These are phyloP conservation scores for Sphenopsis melanotis DNA, from an alignment of 2,797 vertebrate species.

Conservation along the genomic window DNA sequence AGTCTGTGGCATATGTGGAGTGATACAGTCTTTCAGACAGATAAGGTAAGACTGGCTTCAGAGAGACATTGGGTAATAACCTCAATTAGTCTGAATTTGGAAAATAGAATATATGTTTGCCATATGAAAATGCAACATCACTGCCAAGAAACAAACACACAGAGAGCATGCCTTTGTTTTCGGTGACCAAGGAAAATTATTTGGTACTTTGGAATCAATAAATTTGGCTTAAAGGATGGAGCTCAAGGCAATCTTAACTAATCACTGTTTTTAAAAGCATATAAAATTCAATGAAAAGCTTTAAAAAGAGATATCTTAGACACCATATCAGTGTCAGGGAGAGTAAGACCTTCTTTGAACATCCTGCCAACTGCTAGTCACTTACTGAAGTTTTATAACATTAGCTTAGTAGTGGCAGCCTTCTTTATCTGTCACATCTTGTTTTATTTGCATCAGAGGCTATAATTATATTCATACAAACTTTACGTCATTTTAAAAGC, in stretches of 20 bases:
- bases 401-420: slow-evolving; percentile 8
- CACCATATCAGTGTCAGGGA: slow-evolving; percentile 14
- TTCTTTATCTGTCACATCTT: slow-evolving; percentile 58
- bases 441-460: slow-evolving; percentile 60
- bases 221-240: background rate
- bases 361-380: slow-evolving; percentile 46
- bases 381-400: slow-evolving; percentile 54
- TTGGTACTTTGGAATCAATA: slow-evolving; percentile 7
- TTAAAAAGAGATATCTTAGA: slow-evolving; percentile 45
- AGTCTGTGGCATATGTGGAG: background rate
- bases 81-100: background rate
- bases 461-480: slow-evolving; percentile 58
- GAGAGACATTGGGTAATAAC: background rate
- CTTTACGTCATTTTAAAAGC: slow-evolving; percentile 16
- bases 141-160: background rate
- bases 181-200: background rate
- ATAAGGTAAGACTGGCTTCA: background rate
- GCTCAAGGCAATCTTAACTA: background rate
- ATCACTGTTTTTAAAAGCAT: background rate
- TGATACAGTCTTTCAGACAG: background rate
- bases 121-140: background rate
- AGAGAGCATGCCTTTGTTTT: background rate
- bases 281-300: slow-evolving; percentile 1
- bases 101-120: background rate
- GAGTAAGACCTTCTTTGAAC: slow-evolving; percentile 37